These are phyloP conservation scores for Callocephalon fimbriatum DNA, from an alignment of 2,113 vertebrate species.

Conservation along the genomic window DNA sequence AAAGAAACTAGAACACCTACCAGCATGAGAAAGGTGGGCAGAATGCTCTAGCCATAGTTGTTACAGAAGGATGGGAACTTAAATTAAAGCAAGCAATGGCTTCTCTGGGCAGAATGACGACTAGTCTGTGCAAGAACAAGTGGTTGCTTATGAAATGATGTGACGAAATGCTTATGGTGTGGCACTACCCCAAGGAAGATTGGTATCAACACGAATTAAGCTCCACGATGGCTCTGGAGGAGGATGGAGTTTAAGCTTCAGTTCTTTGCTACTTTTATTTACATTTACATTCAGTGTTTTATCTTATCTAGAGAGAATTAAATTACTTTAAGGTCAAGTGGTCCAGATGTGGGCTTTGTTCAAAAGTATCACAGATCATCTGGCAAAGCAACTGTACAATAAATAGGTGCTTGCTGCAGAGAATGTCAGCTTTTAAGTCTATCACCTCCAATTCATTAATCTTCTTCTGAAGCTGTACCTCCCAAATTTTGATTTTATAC, in stretches of 20 bases:
- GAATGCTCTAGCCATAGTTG: background rate
- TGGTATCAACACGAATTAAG: background rate
- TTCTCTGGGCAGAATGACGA: background rate
- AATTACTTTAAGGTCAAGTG: background rate
- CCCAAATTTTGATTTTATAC: background rate
- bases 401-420: background rate
- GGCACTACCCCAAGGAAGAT: background rate
- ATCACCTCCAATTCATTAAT: background rate
- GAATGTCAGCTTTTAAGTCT: background rate
- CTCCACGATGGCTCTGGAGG: background rate
- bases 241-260: background rate
- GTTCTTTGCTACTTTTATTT: background rate
- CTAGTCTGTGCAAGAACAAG: background rate
- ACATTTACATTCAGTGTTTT: background rate
- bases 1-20: background rate
- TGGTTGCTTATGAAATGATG: background rate
- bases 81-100: background rate
- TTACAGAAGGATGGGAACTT: background rate
- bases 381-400: background rate
- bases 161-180: background rate
- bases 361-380: background rate
- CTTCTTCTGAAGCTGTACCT: background rate
- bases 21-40: rapidly evolving
- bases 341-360: background rate
- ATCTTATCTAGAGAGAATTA: background rate